Conservation (phyloP, 1,140 invertebrate genomes). For the Mizuhopecten yessoensis region DNA sequence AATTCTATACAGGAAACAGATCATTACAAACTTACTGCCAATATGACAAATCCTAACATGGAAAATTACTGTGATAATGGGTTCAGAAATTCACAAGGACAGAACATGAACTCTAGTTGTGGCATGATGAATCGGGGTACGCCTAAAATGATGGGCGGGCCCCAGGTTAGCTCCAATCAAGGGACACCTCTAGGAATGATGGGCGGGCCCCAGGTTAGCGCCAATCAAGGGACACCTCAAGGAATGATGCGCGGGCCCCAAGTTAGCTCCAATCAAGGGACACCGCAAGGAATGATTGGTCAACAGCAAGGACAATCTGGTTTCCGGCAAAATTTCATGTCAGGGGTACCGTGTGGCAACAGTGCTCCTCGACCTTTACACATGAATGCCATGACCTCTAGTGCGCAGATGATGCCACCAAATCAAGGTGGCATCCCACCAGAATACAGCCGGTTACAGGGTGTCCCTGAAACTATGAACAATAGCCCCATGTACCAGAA, state of each 20-base stretch:
- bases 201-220: constrained; percentile 46
- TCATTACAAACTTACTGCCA: constrained; percentile 57
- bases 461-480: constrained; percentile 62
- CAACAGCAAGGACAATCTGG: constrained; percentile 45
- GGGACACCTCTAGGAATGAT: constrained; percentile 57
- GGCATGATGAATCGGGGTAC: constrained; percentile 60
- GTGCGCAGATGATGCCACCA: constrained; percentile 30
- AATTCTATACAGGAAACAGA: constrained; percentile 60
- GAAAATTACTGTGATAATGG: constrained; percentile 61
- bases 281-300: constrained; percentile 57
- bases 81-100: constrained; percentile 57
- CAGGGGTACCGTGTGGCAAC: constrained; percentile 44
- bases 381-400: constrained; percentile 51
- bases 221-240: constrained; percentile 53
- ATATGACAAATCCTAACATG: constrained; percentile 54
- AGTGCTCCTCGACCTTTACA: constrained; percentile 52
- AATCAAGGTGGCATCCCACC: constrained; percentile 23
- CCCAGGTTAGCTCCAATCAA: constrained; percentile 39
- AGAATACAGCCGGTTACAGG: not conserved
- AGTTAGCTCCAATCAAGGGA: constrained; percentile 4
- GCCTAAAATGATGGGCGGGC: constrained; percentile 62
- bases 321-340: not conserved
- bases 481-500: constrained; percentile 61
- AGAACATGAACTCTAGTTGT: constrained; percentile 69
- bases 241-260: constrained; percentile 60